These are phyloP conservation scores for Agrotis ipsilon DNA, from an alignment of 2,888 invertebrate species.

Conservation along the genomic window DNA sequence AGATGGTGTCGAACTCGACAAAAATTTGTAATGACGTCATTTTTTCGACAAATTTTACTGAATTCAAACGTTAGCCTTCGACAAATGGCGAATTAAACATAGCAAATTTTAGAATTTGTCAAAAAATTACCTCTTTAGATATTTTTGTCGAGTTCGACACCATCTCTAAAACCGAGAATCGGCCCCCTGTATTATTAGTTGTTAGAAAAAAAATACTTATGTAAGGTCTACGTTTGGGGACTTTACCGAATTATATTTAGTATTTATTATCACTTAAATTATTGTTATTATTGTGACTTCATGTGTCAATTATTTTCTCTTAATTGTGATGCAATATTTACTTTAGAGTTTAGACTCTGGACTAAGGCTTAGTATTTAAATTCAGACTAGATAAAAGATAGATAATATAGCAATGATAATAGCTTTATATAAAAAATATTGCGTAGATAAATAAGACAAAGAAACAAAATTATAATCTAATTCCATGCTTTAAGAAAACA, in stretches of 20 bases:
- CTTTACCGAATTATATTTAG: background rate
- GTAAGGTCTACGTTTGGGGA: too few relatives aligned
- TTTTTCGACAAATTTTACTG: too few relatives aligned
- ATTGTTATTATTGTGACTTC: constrained; percentile 11
- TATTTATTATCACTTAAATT: background rate
- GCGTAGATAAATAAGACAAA: background rate
- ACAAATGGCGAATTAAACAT: too few relatives aligned
- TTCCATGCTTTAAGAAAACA: constrained; percentile 7
- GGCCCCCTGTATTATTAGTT: too few relatives aligned
- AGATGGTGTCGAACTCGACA: too few relatives aligned
- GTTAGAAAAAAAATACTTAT: too few relatives aligned
- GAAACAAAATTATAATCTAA: background rate
- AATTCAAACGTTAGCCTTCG: too few relatives aligned
- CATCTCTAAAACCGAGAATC: too few relatives aligned
- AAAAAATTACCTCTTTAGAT: too few relatives aligned
- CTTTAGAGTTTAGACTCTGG: background rate
- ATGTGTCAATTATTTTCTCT: background rate
- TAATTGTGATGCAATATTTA: constrained; percentile 28
- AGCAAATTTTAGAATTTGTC: too few relatives aligned
- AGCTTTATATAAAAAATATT: background rate
- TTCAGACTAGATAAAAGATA: constrained; percentile 1
- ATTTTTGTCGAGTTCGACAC: too few relatives aligned
- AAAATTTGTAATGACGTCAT: too few relatives aligned
- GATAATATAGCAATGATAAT: background rate
- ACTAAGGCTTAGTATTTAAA: constrained; percentile 5